Percentiles rank a stretch among this genome's conserved stretches.
These are phyloP conservation scores for Epizoanthus fatuus DNA, from an alignment of 92 coral and sea anemone species.

Conservation along the genomic window DNA sequence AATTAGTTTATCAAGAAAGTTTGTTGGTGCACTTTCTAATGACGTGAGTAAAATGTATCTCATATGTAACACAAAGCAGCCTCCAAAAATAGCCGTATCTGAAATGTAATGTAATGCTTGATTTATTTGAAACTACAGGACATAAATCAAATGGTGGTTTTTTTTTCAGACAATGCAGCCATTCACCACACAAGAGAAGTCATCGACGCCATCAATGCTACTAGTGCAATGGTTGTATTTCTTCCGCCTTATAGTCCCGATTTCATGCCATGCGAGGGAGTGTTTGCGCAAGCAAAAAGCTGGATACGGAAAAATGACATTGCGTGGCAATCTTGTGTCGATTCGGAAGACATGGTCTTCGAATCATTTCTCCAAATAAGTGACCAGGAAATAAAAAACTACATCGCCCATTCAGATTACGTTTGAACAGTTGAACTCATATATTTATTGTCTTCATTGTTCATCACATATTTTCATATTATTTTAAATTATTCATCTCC, in stretches of 20 bases:
- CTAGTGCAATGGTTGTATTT: conserved; percentile 53
- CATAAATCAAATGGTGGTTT: background rate
- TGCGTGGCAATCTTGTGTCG: conserved; percentile 29
- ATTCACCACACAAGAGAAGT: conserved; percentile 61
- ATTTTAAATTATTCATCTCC: background rate
- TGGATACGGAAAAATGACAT: conserved; percentile 49
- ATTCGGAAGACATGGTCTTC: conserved; percentile 31
- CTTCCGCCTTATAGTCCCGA: conserved; percentile 62
- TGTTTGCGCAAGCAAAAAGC: conserved; percentile 51
- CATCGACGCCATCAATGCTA: conserved; percentile 42
- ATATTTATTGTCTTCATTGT: too few relatives aligned
- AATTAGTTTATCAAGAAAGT: background rate
- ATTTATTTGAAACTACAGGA: too few relatives aligned
- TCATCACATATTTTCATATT: too few relatives aligned
- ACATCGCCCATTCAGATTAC: conserved; percentile 39
- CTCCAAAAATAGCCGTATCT: too few relatives aligned
- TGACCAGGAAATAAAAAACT: conserved; percentile 23
- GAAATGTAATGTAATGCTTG: too few relatives aligned
- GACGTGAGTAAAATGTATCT: too few relatives aligned
- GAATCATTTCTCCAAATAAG: conserved; percentile 45
- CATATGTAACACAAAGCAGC: too few relatives aligned
- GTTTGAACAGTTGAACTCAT: background rate
- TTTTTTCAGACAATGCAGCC: conserved; percentile 57
- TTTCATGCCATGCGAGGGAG: conserved; percentile 58
- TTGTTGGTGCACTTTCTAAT: too few relatives aligned